Evolutionary conservation across 2,797 vertebrate species (phyloP), one percentile per base, ranked within the genome.

Genomic region (Xyrichtys novacula): DNA sequence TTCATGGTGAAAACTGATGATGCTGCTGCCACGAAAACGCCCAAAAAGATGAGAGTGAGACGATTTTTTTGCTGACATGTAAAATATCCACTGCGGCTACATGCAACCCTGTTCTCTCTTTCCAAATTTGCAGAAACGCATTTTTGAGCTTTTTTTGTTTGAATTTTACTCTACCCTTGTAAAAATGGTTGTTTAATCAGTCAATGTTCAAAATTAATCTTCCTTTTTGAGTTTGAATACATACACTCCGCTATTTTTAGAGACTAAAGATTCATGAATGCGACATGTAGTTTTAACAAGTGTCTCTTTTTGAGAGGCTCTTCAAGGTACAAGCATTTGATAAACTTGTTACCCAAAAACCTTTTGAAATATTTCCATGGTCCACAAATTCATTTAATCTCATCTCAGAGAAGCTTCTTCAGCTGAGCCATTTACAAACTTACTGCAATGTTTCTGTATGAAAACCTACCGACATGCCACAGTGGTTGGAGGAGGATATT

Each of bases 391-490:
- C 22, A 1, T 4, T 34, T 16, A 22, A 20, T 62, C 12, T 65
- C 15, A 47, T 42, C n/a, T n/a, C 42, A 64, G 38, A 67, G 29
- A 72, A 54, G 49, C 36, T 46, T 3, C 14, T 63, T 69, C 56
- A 59, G 20, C 61, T 74, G 43, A 57, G 38, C 54, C 65, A 47
- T 53, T 78, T 71, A 65, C 59, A 76, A 83, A 81, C 78, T 70
- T 71, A 43, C 71, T 67, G 50, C 66, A 81, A 74, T 76, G 67
- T 77, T 78, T 87, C 60, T 81, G 68, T 75, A 53, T 61, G 81
- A 87, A n/a, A 87, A 76, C 80, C 80, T 82, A 82, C 78, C 87
- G 87, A 84, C 72, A 49, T 72, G 73, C 49, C 69, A 65, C 12
- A 15, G 67, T 64, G 62, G 57, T 76, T 76, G 73, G 80, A 74